These are phyloP conservation scores for Intellagama lesueurii DNA, from an alignment of 2,797 vertebrate genomes.

Conservation along the genomic window DNA sequence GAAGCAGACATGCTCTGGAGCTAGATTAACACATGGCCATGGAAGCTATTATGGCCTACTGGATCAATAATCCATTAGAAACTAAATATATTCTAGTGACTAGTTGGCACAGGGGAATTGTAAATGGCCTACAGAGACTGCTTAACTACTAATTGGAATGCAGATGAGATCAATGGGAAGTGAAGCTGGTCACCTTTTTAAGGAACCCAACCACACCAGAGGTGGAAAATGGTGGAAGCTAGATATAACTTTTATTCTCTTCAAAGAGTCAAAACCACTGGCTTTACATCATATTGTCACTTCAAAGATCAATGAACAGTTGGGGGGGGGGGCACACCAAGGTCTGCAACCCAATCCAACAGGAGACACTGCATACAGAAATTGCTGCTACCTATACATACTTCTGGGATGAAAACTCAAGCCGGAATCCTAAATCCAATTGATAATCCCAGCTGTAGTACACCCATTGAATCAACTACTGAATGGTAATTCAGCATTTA, in stretches of 20 bases:
- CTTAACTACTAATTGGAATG: constrained; percentile 38
- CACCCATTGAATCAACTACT: too few relatives aligned
- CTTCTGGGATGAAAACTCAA: too few relatives aligned
- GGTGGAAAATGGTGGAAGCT: background rate
- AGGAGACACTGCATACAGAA: too few relatives aligned
- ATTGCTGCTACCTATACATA: too few relatives aligned
- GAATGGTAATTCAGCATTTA: too few relatives aligned
- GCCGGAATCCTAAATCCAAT: too few relatives aligned
- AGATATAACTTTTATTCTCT: background rate
- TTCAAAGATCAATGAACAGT: background rate
- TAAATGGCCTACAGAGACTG: constrained; percentile 46
- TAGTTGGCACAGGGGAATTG: constrained; percentile 42
- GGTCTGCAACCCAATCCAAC: too few relatives aligned
- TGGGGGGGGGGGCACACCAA: too few relatives aligned
- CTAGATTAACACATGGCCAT: constrained; percentile 58
- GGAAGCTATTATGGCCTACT: constrained; percentile 36
- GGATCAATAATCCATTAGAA: constrained; percentile 61
- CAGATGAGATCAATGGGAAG: background rate
- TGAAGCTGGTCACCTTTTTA: constrained; percentile 14
- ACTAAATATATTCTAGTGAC: constrained; percentile 41
- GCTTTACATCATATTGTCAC: background rate
- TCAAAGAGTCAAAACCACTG: background rate
- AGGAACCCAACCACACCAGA: background rate
- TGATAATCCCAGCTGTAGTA: too few relatives aligned
- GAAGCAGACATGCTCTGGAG: constrained; percentile 42